These are phyloP conservation scores for Habrosyne pyritoides DNA, from an alignment of 2,888 invertebrate species.

Conservation along the genomic window DNA sequence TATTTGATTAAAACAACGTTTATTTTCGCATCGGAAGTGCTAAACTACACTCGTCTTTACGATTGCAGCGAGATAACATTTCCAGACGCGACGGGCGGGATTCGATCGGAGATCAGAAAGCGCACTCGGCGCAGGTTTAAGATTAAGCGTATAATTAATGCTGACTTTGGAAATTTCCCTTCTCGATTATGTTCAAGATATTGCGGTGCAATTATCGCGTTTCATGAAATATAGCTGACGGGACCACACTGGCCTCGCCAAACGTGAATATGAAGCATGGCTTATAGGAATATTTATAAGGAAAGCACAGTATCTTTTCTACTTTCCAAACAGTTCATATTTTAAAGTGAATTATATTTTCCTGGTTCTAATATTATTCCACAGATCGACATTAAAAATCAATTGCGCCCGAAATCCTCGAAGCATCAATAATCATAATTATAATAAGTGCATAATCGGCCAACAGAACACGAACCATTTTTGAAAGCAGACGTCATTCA, in stretches of 20 bases:
- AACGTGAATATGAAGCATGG: neutral
- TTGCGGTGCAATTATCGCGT: constrained; percentile 3
- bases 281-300: neutral
- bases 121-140: constrained; percentile 13
- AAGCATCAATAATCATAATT: neutral
- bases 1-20: neutral
- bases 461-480: neutral
- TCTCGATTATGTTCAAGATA: constrained; percentile 9
- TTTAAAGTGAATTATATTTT: neutral
- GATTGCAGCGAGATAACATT: neutral
- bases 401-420: neutral
- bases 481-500: neutral
- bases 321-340: neutral
- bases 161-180: constrained; percentile 28
- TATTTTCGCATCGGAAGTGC: neutral
- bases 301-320: neutral
- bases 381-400: neutral
- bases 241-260: neutral
- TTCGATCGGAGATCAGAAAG: constrained; percentile 18
- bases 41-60: too few relatives aligned
- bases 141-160: constrained; percentile 30
- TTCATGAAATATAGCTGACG: constrained; percentile 1
- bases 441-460: neutral
- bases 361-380: too few relatives aligned
- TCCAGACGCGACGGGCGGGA: neutral